Base-by-base conservation (phyloP, 2,888 invertebrate genomes). In the Athalia circularis region DNA sequence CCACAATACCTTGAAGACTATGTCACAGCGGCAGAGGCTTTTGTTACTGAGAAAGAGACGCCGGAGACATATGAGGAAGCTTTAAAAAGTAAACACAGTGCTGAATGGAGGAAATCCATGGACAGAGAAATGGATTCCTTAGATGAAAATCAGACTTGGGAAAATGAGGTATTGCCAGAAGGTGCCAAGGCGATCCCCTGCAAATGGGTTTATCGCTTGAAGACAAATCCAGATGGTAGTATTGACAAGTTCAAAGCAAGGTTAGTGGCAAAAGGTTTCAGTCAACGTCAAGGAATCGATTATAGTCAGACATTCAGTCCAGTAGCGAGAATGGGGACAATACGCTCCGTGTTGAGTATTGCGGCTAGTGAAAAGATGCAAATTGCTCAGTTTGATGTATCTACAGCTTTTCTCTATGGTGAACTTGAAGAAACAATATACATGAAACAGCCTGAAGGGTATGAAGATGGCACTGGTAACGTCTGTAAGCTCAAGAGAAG, bases 401-500 rank as follows among this genome's bases (percentile, higher is more conserved):
- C 84, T 79, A 87, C 86, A 52, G 87, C 87, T 0, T 87, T 87
- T 79, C 77, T 88, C 6, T 80, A 87, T 78, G 86, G 86, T 5
- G 80, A 85, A 5, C 77, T 88, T 4, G 81, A 85, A 9, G 84
- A 88, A 78, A 83, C 82, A 43, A 84, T 89, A 11, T 88, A 84
- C 64, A 87, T 88, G 87, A 79, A 84, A 50, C 87, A 88, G 59
- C 89, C 88, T 65, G 81, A 86, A 77, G 88, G 88, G 8, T 86
- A 82, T 77, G 77, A 82, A 15, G 85, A 87, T 80, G 85, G 84
- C n/a, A 81, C 84, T 3, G 75, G 70, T 5, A 62, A 77, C 43
- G 87, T 88, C 5, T 90, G 88, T 78, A 81, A 83, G 61, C 80
- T 90, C 9, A 82, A 82, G n/a, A 83, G 82, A 78, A 85, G 86